These are phyloP conservation scores for Phrynosoma blainvillii DNA, from an alignment of 2,113 vertebrate genomes.

Conservation along the genomic window DNA sequence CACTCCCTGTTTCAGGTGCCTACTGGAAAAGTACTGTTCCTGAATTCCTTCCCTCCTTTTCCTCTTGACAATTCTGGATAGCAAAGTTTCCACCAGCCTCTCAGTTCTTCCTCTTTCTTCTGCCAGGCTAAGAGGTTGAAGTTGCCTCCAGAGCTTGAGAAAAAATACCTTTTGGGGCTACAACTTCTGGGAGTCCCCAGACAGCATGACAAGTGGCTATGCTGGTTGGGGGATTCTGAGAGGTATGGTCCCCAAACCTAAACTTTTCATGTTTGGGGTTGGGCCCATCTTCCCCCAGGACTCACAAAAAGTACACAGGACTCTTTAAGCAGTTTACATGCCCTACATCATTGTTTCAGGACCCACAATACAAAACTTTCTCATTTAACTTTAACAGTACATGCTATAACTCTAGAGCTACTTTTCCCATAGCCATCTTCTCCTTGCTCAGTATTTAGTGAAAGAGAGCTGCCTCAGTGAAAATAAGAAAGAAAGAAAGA, in stretches of 20 bases:
- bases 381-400: not conserved
- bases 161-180: too few species aligned
- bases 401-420: not conserved
- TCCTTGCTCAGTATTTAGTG: not conserved
- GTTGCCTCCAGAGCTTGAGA: not conserved
- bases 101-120: not conserved
- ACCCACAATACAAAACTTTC: not conserved
- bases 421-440: not conserved
- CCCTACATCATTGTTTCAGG: not conserved
- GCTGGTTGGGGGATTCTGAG: too few species aligned
- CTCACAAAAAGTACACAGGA: not conserved
- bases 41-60: not conserved
- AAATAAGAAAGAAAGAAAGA: too few species aligned
- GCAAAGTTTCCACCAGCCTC: not conserved
- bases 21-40: not conserved
- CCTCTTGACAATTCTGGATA: not conserved
- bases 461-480: too few species aligned
- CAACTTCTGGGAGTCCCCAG: not conserved
- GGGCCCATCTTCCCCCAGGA: too few species aligned
- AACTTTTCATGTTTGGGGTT: too few species aligned
- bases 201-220: not conserved
- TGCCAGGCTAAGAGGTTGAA: not conserved
- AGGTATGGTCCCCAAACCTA: too few species aligned
- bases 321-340: not conserved
- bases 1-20: accelerated